phyloP scores from a whole-genome alignment of 2,797 vertebrate species.

The Poeciliopsis infans region DNA sequence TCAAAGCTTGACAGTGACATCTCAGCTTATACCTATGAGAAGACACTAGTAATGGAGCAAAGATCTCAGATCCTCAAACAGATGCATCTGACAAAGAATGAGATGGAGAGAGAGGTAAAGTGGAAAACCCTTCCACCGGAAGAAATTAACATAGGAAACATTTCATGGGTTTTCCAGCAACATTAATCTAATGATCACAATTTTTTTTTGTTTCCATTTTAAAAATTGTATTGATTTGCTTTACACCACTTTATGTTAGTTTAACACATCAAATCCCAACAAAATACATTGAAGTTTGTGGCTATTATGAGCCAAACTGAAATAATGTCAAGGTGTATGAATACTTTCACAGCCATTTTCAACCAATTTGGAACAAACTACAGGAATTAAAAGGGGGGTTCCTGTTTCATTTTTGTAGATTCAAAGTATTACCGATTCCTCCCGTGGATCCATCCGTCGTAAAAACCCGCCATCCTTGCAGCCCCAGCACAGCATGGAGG shows the following conservation, averaged over 20 bases:
- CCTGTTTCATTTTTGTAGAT: slow-evolving; percentile 79
- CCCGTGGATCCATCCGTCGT: slow-evolving; percentile 95
- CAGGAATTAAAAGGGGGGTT: not conserved
- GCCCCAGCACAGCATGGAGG: slow-evolving; percentile 85
- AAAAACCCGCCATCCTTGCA: slow-evolving; percentile 86
- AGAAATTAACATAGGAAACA: not conserved
- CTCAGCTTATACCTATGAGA: slow-evolving; percentile 97
- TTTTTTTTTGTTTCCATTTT: not conserved
- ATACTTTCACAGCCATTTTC: not conserved
- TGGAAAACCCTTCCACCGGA: not conserved
- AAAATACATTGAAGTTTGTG: not conserved
- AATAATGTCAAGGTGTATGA: not conserved
- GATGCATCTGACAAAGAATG: slow-evolving; percentile 98
- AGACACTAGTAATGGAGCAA: slow-evolving; percentile 96
- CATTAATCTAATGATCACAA: not conserved
- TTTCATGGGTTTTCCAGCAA: slow-evolving; percentile 11
- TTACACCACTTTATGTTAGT: not conserved
- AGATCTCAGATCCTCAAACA: slow-evolving; percentile 97
- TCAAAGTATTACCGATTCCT: slow-evolving; percentile 98
- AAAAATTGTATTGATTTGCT: not conserved
- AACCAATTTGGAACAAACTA: not conserved
- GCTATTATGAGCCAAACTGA: not conserved
- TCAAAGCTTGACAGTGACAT: slow-evolving; percentile 92
- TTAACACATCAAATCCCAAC: not conserved
- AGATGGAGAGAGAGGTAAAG: slow-evolving; percentile 93